phyloP scores from a whole-genome alignment of 92 coral and sea anemone genomes.

The Hydrozoanthus gracilis region DNA sequence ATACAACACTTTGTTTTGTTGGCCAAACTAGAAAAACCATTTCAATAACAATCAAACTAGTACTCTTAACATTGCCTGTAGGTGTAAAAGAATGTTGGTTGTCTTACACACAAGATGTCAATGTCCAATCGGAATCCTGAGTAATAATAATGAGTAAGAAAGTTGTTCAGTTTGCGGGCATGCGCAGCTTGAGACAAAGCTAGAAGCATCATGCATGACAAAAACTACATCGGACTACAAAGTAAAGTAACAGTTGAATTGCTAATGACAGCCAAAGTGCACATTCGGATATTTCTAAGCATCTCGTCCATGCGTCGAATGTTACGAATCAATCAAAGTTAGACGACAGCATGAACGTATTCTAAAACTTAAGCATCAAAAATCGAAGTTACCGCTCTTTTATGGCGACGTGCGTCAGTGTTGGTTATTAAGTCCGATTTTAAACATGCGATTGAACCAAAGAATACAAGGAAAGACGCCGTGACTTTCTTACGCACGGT shows the following conservation, averaged over 20 bases:
- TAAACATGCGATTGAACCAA: constrained; percentile 59
- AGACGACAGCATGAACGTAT: neutral
- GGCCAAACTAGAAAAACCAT: too few relatives aligned
- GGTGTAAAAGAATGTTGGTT: too few relatives aligned
- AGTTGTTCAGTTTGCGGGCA: neutral
- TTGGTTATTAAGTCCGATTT: constrained; percentile 62
- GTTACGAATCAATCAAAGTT: constrained; percentile 6
- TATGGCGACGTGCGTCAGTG: neutral
- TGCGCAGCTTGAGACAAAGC: constrained; percentile 13
- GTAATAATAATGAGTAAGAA: constrained; percentile 10
- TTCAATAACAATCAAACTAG: too few relatives aligned
- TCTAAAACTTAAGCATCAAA: too few relatives aligned
- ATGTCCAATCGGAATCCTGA: neutral
- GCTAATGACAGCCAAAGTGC: constrained; percentile 15
- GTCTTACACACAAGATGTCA: too few relatives aligned
- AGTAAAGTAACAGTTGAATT: neutral
- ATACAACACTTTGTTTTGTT: too few relatives aligned
- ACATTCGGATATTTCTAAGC: neutral
- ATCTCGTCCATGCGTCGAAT: constrained; percentile 1
- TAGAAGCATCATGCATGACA: constrained; percentile 19
- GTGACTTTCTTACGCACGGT: constrained; percentile 54
- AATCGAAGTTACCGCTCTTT: neutral
- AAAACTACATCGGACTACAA: constrained; percentile 14
- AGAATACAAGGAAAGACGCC: constrained; percentile 52
- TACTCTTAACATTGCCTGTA: too few relatives aligned